These are phyloP conservation scores for Ceratina australensis DNA, from an alignment of 1,140 invertebrate genomes.

Conservation along the genomic window DNA sequence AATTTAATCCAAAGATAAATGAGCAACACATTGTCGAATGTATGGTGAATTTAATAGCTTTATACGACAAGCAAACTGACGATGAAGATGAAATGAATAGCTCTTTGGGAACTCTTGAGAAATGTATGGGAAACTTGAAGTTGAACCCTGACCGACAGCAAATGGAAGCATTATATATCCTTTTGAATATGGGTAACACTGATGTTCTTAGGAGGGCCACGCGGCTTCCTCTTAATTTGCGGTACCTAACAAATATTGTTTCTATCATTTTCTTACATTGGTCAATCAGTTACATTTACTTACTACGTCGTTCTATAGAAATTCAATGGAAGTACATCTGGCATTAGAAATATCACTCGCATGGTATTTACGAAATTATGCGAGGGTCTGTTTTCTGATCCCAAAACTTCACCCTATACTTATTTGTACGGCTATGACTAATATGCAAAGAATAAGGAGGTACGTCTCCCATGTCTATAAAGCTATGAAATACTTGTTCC, in stretches of 20 bases:
- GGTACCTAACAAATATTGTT: slow-evolving; percentile 53
- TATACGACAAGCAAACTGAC: slow-evolving; percentile 77
- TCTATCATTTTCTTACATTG: neutral
- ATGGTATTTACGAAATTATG: slow-evolving; percentile 80
- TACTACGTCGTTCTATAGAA: slow-evolving; percentile 38
- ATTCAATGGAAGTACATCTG: slow-evolving; percentile 53
- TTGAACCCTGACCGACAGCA: slow-evolving; percentile 62
- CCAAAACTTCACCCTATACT: slow-evolving; percentile 78
- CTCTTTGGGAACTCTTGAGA: slow-evolving; percentile 25
- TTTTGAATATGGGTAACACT: slow-evolving; percentile 81
- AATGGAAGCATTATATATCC: slow-evolving; percentile 82
- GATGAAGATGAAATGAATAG: slow-evolving; percentile 54
- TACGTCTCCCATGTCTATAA: slow-evolving; percentile 48
- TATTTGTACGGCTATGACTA: slow-evolving; percentile 75
- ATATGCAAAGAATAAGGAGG: slow-evolving; percentile 79
- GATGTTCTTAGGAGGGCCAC: slow-evolving; percentile 79
- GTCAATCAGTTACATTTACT: neutral
- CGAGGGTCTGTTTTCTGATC: slow-evolving; percentile 75
- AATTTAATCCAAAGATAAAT: slow-evolving; percentile 82
- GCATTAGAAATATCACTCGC: slow-evolving; percentile 78
- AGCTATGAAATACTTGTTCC: neutral
- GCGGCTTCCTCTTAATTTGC: slow-evolving; percentile 67
- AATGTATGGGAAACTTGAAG: slow-evolving; percentile 44
- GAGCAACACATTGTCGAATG: slow-evolving; percentile 82
- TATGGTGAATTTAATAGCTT: slow-evolving; percentile 79